These are phyloP conservation scores for Cydia splendana DNA, from an alignment of 1,140 invertebrate genomes.

Conservation along the genomic window DNA sequence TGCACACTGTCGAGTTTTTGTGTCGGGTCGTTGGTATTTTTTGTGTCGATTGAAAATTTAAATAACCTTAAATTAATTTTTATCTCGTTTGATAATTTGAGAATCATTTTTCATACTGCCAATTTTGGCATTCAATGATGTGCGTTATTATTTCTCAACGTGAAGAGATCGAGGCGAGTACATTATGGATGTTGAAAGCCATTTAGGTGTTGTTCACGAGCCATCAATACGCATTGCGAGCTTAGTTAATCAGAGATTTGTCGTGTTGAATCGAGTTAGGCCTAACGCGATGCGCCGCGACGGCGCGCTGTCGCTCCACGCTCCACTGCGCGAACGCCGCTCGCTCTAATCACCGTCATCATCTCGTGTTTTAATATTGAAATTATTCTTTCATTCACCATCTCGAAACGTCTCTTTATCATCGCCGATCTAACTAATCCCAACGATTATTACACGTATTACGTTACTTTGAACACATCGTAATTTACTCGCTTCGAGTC, in stretches of 20 bases:
- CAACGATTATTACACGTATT: conserved; percentile 72
- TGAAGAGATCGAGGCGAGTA: conserved; percentile 16
- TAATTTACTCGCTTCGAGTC: conserved; percentile 55
- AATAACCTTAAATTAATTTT: conserved; percentile 55
- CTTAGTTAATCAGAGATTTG: conserved; percentile 61
- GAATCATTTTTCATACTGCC: conserved; percentile 33
- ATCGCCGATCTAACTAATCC: conserved; percentile 65
- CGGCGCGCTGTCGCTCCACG: conserved; percentile 52
- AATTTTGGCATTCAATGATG: conserved; percentile 19
- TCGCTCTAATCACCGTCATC: conserved; percentile 57
- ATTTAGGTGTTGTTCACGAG: conserved; percentile 43
- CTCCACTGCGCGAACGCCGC: conserved; percentile 50
- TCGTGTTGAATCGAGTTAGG: conserved; percentile 64
- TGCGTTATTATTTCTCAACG: conserved; percentile 18
- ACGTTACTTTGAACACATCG: conserved; percentile 66
- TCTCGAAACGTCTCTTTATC: conserved; percentile 62
- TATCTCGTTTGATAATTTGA: conserved; percentile 50
- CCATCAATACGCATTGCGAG: conserved; percentile 57
- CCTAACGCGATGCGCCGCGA: conserved; percentile 58
- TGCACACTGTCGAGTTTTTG: conserved; percentile 60
- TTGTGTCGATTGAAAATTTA: conserved; percentile 46
- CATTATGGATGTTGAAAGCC: conserved; percentile 11
- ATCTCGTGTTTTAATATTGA: conserved; percentile 61
- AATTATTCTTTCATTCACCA: conserved; percentile 73
- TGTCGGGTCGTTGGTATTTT: conserved; percentile 48